These are phyloP conservation scores for Palythoa caribaeorum DNA, from an alignment of 92 coral and sea anemone genomes.

Conservation along the genomic window DNA sequence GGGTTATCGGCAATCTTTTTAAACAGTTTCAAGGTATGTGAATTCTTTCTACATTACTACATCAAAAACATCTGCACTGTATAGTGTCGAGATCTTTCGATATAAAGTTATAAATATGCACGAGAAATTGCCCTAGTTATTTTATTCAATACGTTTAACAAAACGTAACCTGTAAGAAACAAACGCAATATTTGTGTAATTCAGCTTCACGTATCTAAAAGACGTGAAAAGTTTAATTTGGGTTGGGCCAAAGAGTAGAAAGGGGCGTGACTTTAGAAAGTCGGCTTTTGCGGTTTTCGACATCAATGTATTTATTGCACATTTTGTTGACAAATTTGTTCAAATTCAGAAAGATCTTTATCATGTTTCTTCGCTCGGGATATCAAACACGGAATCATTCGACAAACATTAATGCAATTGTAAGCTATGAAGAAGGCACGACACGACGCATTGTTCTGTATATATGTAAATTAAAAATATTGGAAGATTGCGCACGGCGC, in stretches of 20 bases:
- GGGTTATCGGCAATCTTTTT: neutral
- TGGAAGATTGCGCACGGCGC: no score
- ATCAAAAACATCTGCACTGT: neutral
- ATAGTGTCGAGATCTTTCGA: neutral
- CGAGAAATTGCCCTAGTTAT: neutral
- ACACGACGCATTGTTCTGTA: no score
- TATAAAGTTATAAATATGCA: neutral
- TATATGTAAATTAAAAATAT: no score
- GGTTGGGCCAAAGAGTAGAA: neutral
- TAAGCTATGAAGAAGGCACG: no score
- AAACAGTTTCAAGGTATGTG: slow-evolving; percentile 4
- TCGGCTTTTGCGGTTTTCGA: neutral
- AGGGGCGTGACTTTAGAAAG: neutral
- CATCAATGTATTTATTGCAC: neutral
- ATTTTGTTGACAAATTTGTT: neutral
- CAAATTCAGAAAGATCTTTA: neutral
- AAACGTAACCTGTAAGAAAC: neutral
- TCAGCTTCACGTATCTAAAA: neutral
- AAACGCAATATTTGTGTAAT: neutral
- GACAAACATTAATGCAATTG: no score
- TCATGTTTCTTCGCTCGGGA: neutral
- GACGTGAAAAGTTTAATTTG: neutral
- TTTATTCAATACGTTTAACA: neutral
- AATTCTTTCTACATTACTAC: neutral
- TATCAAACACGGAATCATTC: no score